A percentile compares a stretch with the other conserved stretches of the same genome.
These are phyloP conservation scores for Fissipunctia ypsillon DNA, from an alignment of 2,888 invertebrate genomes.

Conservation along the genomic window DNA sequence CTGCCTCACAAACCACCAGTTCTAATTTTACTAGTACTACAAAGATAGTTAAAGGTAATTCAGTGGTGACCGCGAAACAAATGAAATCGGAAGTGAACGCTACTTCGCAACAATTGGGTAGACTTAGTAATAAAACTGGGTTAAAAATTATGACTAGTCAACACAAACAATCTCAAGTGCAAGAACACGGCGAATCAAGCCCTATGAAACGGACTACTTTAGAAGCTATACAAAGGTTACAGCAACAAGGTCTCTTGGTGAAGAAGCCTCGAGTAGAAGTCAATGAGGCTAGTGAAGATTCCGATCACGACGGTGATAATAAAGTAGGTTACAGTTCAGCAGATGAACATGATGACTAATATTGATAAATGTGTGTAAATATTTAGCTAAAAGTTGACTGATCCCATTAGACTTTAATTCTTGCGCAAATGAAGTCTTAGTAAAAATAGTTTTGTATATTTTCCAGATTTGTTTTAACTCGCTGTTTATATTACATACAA, in stretches of 20 bases:
- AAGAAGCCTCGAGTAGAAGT: conserved; percentile 84
- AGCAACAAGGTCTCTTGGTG: conserved; percentile 85
- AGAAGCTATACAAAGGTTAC: conserved; percentile 86
- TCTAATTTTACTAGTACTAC: conserved; percentile 79
- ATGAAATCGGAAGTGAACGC: conserved; percentile 79
- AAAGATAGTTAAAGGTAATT: conserved; percentile 79
- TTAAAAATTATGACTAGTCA: conserved; percentile 82
- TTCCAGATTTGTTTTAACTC: conserved; percentile 29
- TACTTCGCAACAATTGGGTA: conserved; percentile 80
- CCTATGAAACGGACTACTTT: conserved; percentile 79
- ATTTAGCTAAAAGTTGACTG: conserved; percentile 61
- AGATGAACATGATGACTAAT: conserved; percentile 70
- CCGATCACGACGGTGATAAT: conserved; percentile 74
- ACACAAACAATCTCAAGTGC: conserved; percentile 79
- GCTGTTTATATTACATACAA: conserved; percentile 43
- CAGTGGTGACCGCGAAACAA: conserved; percentile 79
- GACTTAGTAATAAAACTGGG: conserved; percentile 79
- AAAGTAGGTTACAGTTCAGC: conserved; percentile 69
- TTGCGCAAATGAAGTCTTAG: conserved; percentile 54
- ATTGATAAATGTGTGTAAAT: conserved; percentile 45
- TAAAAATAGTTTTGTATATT: conserved; percentile 58
- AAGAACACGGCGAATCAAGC: conserved; percentile 79
- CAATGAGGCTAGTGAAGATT: conserved; percentile 75
- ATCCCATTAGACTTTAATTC: conserved; percentile 54
- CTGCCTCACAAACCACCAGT: conserved; percentile 77